Conservation (phyloP, 2,888 invertebrate species). For the Apocheima hispidaria region DNA sequence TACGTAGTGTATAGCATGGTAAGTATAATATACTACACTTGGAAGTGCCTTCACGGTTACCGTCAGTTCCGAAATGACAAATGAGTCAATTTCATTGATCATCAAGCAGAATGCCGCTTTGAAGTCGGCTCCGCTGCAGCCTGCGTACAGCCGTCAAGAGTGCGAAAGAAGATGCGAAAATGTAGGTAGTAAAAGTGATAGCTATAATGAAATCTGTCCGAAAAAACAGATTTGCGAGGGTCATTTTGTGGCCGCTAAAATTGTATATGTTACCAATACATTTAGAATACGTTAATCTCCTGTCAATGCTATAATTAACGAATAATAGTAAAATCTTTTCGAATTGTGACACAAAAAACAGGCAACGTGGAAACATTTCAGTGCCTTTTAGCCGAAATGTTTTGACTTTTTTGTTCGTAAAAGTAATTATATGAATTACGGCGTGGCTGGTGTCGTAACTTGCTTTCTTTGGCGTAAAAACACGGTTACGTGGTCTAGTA, state of each 20-base stretch:
- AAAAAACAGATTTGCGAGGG: too few relatives aligned
- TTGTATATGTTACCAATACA: too few relatives aligned
- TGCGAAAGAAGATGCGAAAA: too few relatives aligned
- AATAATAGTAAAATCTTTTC: slow-evolving; percentile 30
- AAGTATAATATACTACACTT: too few relatives aligned
- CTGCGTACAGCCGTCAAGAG: too few relatives aligned
- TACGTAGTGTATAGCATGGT: too few relatives aligned
- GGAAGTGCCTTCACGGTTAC: background rate
- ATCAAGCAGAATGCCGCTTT: too few relatives aligned
- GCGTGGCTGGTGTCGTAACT: slow-evolving; percentile 42
- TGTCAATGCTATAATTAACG: slow-evolving; percentile 15
- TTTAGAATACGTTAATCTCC: slow-evolving; percentile 16
- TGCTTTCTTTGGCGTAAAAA: slow-evolving; percentile 49
- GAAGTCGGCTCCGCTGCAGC: too few relatives aligned
- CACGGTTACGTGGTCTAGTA: slow-evolving; percentile 41
- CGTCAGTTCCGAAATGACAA: background rate
- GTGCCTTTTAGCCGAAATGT: slow-evolving; percentile 19
- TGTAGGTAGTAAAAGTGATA: too few relatives aligned
- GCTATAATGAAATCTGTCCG: too few relatives aligned
- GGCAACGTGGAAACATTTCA: slow-evolving; percentile 18
- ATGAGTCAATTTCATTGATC: background rate
- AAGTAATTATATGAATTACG: slow-evolving; percentile 50
- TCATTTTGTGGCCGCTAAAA: too few relatives aligned
- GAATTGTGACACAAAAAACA: slow-evolving; percentile 22
- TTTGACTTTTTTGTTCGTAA: slow-evolving; percentile 37